Evolutionary conservation across 2,797 vertebrate genomes (phyloP).

Genomic region (Danionella dracula): DNA sequence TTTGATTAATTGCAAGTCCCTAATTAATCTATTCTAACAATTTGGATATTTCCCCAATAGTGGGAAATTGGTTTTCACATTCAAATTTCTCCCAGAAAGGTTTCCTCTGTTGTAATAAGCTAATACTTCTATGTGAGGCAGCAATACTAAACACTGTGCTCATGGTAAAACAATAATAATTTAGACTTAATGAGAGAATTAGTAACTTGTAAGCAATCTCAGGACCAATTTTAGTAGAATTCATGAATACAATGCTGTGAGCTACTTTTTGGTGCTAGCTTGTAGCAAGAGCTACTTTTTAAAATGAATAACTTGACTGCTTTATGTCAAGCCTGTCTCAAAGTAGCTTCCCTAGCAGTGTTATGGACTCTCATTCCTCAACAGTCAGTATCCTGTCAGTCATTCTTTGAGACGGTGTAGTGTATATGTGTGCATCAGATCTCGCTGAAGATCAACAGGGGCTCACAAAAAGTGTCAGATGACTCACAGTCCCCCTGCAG

Average conservation of each 20-base stretch:
- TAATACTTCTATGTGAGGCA: no score
- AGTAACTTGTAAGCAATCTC: background rate
- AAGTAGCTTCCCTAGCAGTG: background rate
- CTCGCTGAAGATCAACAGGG: constrained; percentile 18
- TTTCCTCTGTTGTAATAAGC: no score
- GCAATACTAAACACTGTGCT: no score
- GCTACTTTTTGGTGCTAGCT: background rate
- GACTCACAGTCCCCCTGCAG: constrained; percentile 32
- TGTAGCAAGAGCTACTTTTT: background rate
- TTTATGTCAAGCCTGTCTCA: constrained; percentile 3
- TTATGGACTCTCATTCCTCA: background rate
- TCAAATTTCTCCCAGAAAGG: no score
- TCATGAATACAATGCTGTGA: no score
- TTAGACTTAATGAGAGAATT: no score
- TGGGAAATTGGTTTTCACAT: no score
- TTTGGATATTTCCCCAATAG: no score
- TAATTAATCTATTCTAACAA: no score
- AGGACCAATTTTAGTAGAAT: background rate
- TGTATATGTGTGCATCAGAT: constrained; percentile 29
- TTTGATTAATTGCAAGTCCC: no score
- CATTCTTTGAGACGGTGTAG: constrained; percentile 30
- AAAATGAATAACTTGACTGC: background rate
- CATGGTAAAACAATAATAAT: no score
- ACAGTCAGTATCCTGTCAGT: constrained; percentile 29
- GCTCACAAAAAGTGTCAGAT: constrained; percentile 10